Conservation (phyloP, 1,140 invertebrate genomes). For the Papilio polytes region DNA sequence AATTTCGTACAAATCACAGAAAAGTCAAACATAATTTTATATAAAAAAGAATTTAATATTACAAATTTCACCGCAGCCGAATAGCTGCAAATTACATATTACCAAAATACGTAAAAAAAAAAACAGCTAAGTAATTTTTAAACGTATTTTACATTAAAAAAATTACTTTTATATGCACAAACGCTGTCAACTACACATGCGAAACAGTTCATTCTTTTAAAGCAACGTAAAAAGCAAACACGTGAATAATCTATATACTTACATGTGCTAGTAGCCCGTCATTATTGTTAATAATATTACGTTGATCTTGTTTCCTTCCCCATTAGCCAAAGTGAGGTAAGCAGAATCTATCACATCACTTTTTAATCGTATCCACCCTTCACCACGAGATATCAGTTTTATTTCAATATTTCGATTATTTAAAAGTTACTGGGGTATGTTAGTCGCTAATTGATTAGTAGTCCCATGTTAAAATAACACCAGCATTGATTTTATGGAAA, state of each 20-base stretch:
- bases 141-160: neutral
- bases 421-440: constrained; percentile 69
- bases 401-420: constrained; percentile 36
- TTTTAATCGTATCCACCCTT: constrained; percentile 57
- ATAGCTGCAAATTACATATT: no score
- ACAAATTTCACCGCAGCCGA: no score
- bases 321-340: constrained; percentile 65
- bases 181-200: constrained; percentile 70
- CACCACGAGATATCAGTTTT: constrained; percentile 54
- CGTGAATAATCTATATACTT: constrained; percentile 71
- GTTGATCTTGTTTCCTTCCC: constrained; percentile 45
- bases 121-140: neutral
- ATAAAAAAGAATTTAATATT: no score
- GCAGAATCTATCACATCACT: constrained; percentile 61
- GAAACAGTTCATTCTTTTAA: constrained; percentile 76
- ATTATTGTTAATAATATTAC: constrained; percentile 53
- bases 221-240: constrained; percentile 64
- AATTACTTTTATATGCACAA: constrained; percentile 43
- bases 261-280: constrained; percentile 65
- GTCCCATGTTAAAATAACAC: constrained; percentile 83
- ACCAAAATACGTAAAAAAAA: neutral
- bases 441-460: constrained; percentile 80
- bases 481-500: constrained; percentile 81
- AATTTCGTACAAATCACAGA: neutral
- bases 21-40: neutral